Base-by-base conservation (phyloP, 2,797 vertebrate species). In the Myotis findleyi region DNA sequence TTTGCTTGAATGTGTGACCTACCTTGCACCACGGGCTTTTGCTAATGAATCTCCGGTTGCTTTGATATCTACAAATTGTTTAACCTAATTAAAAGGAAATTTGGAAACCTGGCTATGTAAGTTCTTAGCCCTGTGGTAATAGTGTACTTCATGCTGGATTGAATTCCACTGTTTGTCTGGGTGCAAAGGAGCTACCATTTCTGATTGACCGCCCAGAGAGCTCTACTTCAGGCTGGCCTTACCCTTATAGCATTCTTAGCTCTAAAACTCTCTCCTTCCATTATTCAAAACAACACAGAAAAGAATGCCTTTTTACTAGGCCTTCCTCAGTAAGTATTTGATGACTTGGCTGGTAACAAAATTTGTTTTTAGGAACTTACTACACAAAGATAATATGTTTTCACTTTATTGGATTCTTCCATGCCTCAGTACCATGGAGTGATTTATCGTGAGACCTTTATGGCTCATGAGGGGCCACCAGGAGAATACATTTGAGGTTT, bases 51-150 rank as follows among this genome's bases (percentile, higher is more conserved):
- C 27, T 6, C 33, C 57, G 4, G 25, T 41, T 87, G 44, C 2
- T 89, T 84, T 76, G n/a, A 53, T 62, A 47, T 69, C 30, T 87
- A 89, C 3, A 53, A 10, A 33, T 49, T 95, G 4, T 79, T 89
- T 69, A 85, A 92, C 6, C 12, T 72, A 87, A 77, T 90, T 53
- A 62, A 87, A 77, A 75, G 25, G 62, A 90, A 23, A 44, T 80
- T 71, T 59, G 2, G 5, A 62, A 55, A 41, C 38, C 5, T 75
- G 86, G 13, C 11, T 79, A 13, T 83, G 84, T 21, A 44, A 44
- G 47, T 33, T 69, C 77, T 77, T 17, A 23, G 44, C 21, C 66
- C 36, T 91, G 3, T 69, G 38, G 41, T 57, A 62, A 47, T 41
- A 68, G 62, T 72, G 5, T 0, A 14, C 2, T 82, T 91, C 49